phyloP scores from a whole-genome alignment of 2,888 invertebrate genomes.

The Cordilura impudica region DNA sequence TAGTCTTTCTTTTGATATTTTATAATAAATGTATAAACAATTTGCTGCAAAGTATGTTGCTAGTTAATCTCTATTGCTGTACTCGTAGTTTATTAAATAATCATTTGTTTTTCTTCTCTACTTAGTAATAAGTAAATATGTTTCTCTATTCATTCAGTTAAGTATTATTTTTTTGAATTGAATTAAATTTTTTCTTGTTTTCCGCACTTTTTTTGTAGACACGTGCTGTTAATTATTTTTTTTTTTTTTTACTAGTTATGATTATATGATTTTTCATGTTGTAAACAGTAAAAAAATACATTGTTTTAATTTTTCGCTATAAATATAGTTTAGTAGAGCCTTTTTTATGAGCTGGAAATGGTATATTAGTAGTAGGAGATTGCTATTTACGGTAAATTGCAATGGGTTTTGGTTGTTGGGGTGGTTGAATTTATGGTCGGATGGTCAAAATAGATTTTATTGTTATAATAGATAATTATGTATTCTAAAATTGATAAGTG shows the following conservation, averaged over 20 bases:
- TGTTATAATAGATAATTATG: too few species aligned
- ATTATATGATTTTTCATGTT: neutral
- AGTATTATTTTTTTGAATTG: conserved; percentile 19
- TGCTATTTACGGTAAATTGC: neutral
- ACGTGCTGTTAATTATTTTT: conserved; percentile 44
- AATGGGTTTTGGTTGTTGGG: too few species aligned
- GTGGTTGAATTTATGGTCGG: too few species aligned
- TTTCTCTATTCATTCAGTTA: neutral
- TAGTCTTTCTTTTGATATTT: conserved; percentile 26
- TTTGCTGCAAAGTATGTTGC: too few species aligned
- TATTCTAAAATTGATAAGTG: too few species aligned
- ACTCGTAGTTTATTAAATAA: neutral
- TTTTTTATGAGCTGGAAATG: neutral
- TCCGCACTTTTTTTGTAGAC: conserved; percentile 1
- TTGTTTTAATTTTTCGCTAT: neutral
- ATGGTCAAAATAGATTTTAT: too few species aligned
- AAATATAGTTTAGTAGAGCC: neutral
- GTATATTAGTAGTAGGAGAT: neutral
- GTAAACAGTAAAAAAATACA: neutral
- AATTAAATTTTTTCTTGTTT: conserved; percentile 16
- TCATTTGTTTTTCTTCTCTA: neutral
- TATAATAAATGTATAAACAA: conserved; percentile 45
- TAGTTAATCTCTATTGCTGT: too few species aligned
- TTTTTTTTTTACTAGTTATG: neutral
- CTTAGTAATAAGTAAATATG: neutral